phyloP scores from a whole-genome alignment of 2,888 invertebrate genomes.

The Dilophus febrilis region DNA sequence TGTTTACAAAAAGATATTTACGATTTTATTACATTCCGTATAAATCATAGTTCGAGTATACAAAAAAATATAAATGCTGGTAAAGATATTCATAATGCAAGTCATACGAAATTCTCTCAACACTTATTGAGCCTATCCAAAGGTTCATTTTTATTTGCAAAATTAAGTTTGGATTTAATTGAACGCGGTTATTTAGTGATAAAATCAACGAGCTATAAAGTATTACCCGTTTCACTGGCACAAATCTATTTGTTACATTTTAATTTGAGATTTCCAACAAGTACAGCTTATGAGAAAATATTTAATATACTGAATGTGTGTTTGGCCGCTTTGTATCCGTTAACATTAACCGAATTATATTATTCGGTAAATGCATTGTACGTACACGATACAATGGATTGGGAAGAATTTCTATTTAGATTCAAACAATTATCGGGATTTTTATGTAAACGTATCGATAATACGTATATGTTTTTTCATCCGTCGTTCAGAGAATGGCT shows the following conservation, averaged over 20 bases:
- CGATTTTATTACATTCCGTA: slow-evolving; percentile 71
- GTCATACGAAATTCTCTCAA: slow-evolving; percentile 64
- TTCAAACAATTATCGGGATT: slow-evolving; percentile 76
- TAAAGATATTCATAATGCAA: slow-evolving; percentile 33
- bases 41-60: slow-evolving; percentile 64
- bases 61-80: slow-evolving; percentile 60
- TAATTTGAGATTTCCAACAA: slow-evolving; percentile 80
- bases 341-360: slow-evolving; percentile 80
- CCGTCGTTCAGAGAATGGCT: slow-evolving; percentile 97
- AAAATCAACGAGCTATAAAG: slow-evolving; percentile 87
- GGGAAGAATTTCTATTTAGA: slow-evolving; percentile 81
- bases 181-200: slow-evolving; percentile 83
- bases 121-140: slow-evolving; percentile 68
- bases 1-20: slow-evolving; percentile 70
- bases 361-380: slow-evolving; percentile 80
- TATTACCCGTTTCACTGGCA: slow-evolving; percentile 70
- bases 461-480: slow-evolving; percentile 95
- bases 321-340: slow-evolving; percentile 76
- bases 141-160: slow-evolving; percentile 84
- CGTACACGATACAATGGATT: slow-evolving; percentile 60
- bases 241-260: slow-evolving; percentile 85
- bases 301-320: slow-evolving; percentile 79
- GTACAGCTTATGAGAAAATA: slow-evolving; percentile 77
- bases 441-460: slow-evolving; percentile 76
- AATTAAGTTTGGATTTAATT: slow-evolving; percentile 78